Percentiles rank a stretch among this genome's conserved stretches.
Conservation (phyloP, 2,888 invertebrate genomes). For the Apamea sordens region DNA sequence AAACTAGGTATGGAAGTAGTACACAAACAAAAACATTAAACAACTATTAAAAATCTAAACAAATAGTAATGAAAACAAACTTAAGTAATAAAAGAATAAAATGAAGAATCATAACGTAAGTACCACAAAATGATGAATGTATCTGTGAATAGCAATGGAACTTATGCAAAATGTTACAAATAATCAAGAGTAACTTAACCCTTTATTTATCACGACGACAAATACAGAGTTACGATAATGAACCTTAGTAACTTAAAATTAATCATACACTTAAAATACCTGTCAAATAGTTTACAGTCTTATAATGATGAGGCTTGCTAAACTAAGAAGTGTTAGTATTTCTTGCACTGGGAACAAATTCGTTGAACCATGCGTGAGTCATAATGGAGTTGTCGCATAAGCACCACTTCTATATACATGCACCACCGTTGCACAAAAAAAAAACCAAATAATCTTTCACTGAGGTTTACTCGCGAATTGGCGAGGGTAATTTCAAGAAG, state of each 20-base stretch:
- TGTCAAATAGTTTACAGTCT: conserved; percentile 74
- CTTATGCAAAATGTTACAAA: conserved; percentile 71
- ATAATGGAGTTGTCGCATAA: conserved; percentile 70
- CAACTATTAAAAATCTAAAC: conserved; percentile 52
- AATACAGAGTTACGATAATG: too few species aligned
- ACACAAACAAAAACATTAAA: conserved; percentile 63
- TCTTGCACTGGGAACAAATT: conserved; percentile 61
- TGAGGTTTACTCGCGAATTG: conserved; percentile 51
- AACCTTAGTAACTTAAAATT: conserved; percentile 68
- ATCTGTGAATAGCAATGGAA: conserved; percentile 74
- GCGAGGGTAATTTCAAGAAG: conserved; percentile 72
- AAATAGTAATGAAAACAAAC: conserved; percentile 66
- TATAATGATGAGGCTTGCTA: conserved; percentile 64
- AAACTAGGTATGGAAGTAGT: conserved; percentile 52
- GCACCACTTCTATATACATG: conserved; percentile 80
- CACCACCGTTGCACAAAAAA: conserved; percentile 79
- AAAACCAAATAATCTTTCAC: conserved; percentile 66
- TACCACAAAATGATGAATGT: conserved; percentile 81
- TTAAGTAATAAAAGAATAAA: conserved; percentile 64
- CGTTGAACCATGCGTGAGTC: conserved; percentile 45
- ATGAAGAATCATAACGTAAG: conserved; percentile 75
- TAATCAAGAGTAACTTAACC: too few species aligned
- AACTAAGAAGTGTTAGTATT: conserved; percentile 49
- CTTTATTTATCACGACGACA: too few species aligned
- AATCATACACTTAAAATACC: conserved; percentile 72